These are phyloP conservation scores for Anastrepha obliqua DNA, from an alignment of 1,140 invertebrate species.

Conservation along the genomic window DNA sequence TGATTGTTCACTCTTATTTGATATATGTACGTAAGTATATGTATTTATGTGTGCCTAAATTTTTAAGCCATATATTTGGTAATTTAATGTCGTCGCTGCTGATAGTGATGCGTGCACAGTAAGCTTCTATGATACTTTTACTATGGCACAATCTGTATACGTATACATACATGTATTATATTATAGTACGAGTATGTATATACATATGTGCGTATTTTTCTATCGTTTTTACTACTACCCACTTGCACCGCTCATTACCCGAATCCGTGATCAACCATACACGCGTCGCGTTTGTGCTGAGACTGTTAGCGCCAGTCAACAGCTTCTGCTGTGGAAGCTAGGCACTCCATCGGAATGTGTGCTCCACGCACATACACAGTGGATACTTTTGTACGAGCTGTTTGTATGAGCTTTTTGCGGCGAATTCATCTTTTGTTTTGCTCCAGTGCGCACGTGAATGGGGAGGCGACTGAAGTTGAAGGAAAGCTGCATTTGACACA, in stretches of 20 bases:
- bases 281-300: conserved; percentile 21
- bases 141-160: neutral
- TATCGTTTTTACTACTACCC: neutral
- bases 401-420: conserved; percentile 28
- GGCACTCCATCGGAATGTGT: conserved; percentile 42
- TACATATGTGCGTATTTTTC: neutral
- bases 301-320: conserved; percentile 28
- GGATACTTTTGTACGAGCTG: neutral
- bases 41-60: neutral
- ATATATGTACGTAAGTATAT: neutral
- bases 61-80: neutral
- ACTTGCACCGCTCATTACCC: neutral
- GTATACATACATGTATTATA: neutral
- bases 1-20: conserved; percentile 5
- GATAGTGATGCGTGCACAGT: conserved; percentile 3
- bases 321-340: conserved; percentile 34
- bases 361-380: neutral
- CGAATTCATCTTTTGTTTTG: conserved; percentile 52
- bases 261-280: neutral
- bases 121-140: neutral
- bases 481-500: neutral
- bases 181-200: neutral
- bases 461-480: neutral
- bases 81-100: neutral
- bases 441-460: conserved; percentile 14